Evolutionary conservation across 1,140 invertebrate species (phyloP).

Genomic region (Neodiprion virginianus): DNA sequence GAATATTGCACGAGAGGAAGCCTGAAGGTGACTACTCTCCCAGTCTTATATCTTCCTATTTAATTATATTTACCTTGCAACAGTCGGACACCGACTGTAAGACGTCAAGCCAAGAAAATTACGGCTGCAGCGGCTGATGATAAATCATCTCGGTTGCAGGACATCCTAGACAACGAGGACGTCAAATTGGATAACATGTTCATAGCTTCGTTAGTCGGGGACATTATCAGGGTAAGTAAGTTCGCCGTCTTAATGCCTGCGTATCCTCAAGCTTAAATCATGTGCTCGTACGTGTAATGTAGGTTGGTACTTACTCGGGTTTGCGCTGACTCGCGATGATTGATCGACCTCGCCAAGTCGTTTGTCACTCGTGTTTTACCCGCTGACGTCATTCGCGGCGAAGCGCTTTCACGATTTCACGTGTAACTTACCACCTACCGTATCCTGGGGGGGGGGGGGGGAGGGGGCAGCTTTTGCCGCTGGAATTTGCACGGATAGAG

Average conservation of each 20-base stretch:
- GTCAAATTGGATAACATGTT: slow-evolving; percentile 93
- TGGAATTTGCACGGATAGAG: too few relatives aligned
- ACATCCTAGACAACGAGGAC: slow-evolving; percentile 89
- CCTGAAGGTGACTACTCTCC: slow-evolving; percentile 70
- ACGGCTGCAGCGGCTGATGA: slow-evolving; percentile 3
- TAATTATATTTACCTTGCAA: too few relatives aligned
- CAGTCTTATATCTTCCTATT: not conserved
- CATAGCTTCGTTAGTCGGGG: slow-evolving; percentile 85
- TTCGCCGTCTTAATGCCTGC: not conserved
- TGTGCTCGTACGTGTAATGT: not conserved
- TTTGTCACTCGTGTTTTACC: not conserved
- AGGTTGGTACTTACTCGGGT: too few relatives aligned
- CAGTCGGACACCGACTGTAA: too few relatives aligned
- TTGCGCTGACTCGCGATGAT: not conserved
- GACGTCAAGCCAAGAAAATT: too few relatives aligned
- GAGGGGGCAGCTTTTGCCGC: too few relatives aligned
- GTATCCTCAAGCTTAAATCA: not conserved
- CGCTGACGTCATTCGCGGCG: not conserved
- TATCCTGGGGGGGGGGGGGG: too few relatives aligned
- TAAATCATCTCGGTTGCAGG: slow-evolving; percentile 64
- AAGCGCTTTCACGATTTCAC: not conserved
- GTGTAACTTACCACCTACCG: too few relatives aligned
- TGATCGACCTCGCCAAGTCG: slow-evolving; percentile 4
- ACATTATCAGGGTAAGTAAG: slow-evolving; percentile 81
- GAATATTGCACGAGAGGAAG: slow-evolving; percentile 92